phyloP scores from a whole-genome alignment of 2,797 vertebrate species.

The Anguilla obscura region DNA sequence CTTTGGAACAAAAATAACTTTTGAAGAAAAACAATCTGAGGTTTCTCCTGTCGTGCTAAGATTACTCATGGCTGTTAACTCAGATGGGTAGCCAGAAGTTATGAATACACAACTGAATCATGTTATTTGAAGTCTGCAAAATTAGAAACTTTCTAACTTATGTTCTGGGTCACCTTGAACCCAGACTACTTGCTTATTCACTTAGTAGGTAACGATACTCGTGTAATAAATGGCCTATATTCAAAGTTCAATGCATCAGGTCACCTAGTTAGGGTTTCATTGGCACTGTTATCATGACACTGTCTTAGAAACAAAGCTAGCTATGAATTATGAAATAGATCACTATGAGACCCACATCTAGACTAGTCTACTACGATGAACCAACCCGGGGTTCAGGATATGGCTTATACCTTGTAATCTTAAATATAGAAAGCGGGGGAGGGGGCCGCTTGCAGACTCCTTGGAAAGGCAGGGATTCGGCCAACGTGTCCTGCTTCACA shows the following conservation, averaged over 20 bases:
- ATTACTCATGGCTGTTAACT: neutral
- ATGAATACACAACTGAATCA: neutral
- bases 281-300: neutral
- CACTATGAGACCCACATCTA: neutral
- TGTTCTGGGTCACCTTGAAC: neutral
- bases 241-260: neutral
- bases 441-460: constrained; percentile 2
- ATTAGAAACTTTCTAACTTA: neutral
- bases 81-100: neutral
- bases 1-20: neutral
- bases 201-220: neutral
- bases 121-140: neutral
- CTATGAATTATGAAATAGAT: constrained; percentile 27
- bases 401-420: constrained; percentile 26
- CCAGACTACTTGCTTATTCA: neutral
- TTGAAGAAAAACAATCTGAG: neutral
- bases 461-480: constrained; percentile 16
- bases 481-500: constrained; percentile 18
- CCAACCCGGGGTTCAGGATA: neutral
- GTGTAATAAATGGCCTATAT: neutral
- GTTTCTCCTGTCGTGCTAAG: neutral
- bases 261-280: neutral
- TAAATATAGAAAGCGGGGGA: constrained; percentile 32
- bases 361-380: neutral
- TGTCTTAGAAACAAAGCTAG: neutral